Evolutionary conservation across 2,797 vertebrate genomes (phyloP).

Genomic region (Sorex maritimensis): DNA sequence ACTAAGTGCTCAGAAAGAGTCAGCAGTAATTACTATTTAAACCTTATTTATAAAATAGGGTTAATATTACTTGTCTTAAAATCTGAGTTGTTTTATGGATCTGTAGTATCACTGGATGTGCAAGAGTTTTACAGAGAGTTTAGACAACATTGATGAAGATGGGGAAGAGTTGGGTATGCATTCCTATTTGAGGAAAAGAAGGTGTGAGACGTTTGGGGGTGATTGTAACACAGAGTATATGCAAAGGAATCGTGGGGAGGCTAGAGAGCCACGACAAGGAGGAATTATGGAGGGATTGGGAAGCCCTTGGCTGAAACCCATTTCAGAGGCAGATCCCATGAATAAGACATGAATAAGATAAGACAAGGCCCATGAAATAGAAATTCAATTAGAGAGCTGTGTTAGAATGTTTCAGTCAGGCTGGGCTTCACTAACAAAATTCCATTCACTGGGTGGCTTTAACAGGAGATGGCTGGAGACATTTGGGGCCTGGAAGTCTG

Average conservation of each 20-base stretch:
- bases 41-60: background rate
- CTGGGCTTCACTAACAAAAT: background rate
- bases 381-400: background rate
- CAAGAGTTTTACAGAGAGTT: background rate
- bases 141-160: background rate
- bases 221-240: background rate
- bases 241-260: background rate
- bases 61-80: conserved; percentile 60
- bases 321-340: background rate
- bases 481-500: background rate
- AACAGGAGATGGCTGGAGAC: background rate
- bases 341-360: background rate
- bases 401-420: background rate
- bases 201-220: background rate
- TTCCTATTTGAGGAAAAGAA: background rate
- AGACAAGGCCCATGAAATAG: background rate
- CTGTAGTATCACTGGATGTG: background rate
- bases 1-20: background rate
- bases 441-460: background rate
- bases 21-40: conserved; percentile 49
- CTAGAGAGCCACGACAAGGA: background rate
- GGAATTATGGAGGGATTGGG: background rate
- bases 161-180: background rate
- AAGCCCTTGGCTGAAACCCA: background rate
- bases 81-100: conserved; percentile 19